These are phyloP conservation scores for Ciconia stormi DNA, from an alignment of 2,113 vertebrate species.

Conservation along the genomic window DNA sequence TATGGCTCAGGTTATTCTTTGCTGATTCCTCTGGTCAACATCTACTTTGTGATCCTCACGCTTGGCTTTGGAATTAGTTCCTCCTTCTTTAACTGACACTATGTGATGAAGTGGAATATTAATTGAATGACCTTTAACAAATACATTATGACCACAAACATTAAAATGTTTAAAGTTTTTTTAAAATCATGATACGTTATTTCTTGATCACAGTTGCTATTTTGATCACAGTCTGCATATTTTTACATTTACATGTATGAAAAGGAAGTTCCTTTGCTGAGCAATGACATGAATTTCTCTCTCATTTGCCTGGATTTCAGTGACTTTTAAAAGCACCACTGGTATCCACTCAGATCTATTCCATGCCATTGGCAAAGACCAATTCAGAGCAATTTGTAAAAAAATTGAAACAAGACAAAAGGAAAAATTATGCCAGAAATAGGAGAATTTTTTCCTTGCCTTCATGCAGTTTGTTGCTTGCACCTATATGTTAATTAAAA, in stretches of 20 bases:
- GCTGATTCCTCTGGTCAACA: background rate
- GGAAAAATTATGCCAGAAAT: background rate
- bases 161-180: background rate
- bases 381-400: background rate
- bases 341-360: background rate
- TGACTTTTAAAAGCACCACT: background rate
- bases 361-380: background rate
- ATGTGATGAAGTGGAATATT: background rate
- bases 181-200: background rate
- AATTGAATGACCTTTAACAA: background rate
- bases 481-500: background rate
- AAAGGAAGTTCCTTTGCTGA: background rate
- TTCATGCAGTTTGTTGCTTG: background rate
- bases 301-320: background rate
- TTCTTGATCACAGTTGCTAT: background rate
- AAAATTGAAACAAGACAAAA: background rate
- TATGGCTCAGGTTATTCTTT: background rate
- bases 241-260: background rate
- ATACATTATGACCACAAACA: background rate
- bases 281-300: background rate
- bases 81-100: background rate
- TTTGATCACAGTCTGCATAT: background rate
- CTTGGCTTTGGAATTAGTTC: background rate
- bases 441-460: background rate
- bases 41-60: background rate